phyloP scores from a whole-genome alignment of 2,888 invertebrate species.

The Drosophila sordidapex region DNA sequence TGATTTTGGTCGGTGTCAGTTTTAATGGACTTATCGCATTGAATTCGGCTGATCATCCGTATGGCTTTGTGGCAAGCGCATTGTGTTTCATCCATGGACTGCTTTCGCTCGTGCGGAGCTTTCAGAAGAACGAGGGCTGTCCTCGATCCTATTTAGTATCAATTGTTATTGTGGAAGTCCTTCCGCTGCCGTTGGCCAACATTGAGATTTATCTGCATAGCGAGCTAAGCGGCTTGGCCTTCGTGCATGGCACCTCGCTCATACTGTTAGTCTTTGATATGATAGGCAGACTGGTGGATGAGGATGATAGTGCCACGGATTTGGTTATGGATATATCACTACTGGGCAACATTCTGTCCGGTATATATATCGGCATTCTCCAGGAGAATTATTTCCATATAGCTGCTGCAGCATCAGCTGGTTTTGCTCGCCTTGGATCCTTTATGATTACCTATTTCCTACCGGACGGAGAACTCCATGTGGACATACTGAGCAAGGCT shows the following conservation, averaged over 20 bases:
- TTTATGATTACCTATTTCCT: background rate
- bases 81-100: conserved; percentile 71
- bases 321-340: conserved; percentile 67
- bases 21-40: conserved; percentile 56
- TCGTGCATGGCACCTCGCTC: conserved; percentile 67
- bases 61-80: conserved; percentile 63
- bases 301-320: conserved; percentile 51
- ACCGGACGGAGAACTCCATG: background rate
- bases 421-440: conserved; percentile 35
- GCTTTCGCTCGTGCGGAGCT: conserved; percentile 43
- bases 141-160: conserved; percentile 45
- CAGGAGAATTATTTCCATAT: conserved; percentile 57
- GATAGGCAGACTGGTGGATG: conserved; percentile 54
- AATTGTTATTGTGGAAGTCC: conserved; percentile 59
- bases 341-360: conserved; percentile 67
- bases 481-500: conserved; percentile 30
- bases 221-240: conserved; percentile 47
- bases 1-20: conserved; percentile 53
- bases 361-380: conserved; percentile 54
- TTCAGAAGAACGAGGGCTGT: conserved; percentile 15
- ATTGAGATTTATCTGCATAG: conserved; percentile 70
- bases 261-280: conserved; percentile 72
- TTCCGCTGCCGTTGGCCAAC: conserved; percentile 71
- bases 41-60: conserved; percentile 52
- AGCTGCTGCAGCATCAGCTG: conserved; percentile 50